These are phyloP conservation scores for Falco novaeseelandiae DNA, from an alignment of 2,797 vertebrate species.

Conservation along the genomic window DNA sequence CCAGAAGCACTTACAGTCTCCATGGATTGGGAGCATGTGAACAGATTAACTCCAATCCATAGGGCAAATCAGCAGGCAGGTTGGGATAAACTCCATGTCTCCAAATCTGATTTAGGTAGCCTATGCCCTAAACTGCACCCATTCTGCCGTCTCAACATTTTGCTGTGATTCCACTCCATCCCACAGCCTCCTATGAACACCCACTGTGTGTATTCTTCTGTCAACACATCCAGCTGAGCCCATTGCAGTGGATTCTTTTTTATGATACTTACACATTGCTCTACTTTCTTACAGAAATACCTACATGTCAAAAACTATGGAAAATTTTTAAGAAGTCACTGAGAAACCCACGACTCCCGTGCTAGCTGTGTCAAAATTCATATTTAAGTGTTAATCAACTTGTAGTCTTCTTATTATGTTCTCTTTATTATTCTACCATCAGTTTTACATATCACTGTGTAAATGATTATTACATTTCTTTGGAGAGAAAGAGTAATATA, in stretches of 20 bases:
- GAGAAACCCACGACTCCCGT: not conserved
- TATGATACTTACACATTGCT: not conserved
- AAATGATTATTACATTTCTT: not conserved
- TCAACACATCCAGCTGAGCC: not conserved
- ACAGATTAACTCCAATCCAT: not conserved
- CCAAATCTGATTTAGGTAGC: not conserved
- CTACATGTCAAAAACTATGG: not conserved
- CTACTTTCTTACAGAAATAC: not conserved
- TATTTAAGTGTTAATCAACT: not conserved
- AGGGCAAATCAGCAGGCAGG: not conserved
- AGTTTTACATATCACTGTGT: not conserved
- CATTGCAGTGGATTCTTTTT: not conserved
- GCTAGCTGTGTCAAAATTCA: not conserved
- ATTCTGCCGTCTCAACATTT: not conserved
- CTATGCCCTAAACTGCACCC: not conserved
- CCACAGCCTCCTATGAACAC: not conserved
- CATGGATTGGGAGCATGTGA: not conserved
- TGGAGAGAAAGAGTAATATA: not conserved
- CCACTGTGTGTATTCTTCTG: not conserved
- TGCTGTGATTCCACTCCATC: not conserved
- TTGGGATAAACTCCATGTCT: not conserved
- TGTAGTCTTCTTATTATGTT: not conserved
- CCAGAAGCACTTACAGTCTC: not conserved
- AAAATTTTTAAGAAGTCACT: not conserved
- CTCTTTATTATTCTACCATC: not conserved